Evolutionary conservation across 1,140 invertebrate genomes (phyloP), one percentile per base, ranked within the genome.

Genomic region (Scylla paramamosain): DNA sequence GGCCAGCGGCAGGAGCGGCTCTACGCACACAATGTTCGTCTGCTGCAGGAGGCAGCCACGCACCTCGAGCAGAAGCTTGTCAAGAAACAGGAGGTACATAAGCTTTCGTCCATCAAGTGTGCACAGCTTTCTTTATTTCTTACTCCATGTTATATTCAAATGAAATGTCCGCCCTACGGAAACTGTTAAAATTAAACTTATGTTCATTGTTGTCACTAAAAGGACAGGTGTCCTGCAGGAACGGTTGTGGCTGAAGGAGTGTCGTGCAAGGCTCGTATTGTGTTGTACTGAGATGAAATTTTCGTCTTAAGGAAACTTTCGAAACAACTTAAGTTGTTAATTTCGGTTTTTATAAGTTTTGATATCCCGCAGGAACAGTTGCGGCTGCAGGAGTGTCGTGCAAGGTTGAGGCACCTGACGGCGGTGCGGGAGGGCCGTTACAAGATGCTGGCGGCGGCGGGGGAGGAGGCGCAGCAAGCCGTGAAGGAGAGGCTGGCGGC

Each of bases 11-110:
- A 95, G 92, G 95, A 95, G 45, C 52, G 92, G 28, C 31, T 93
- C 6, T 95, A 95, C 45, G 92, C 92, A 20, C 92, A 93, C 31
- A 93, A 95, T 46, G 95, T 95, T 16, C 52, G 92, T 14, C 87
- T 95, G 14, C 95, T 95, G 45, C 95, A 95, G 77, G 92, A 95
- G 87, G 92, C 95, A 4, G 95, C 95, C 6, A 77, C 88, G 3
- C 95, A 95, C 67, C 95, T 95, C 14, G 95, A 95, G 88, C 92
- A 95, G 31, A 90, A 88, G 32, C 92, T 95, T 0, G 87, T 95
- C 59, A 95, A 90, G 77, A 93, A 93, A 29, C 95, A 95, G 67
- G 95, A 95, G 95, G 95, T 95, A 31, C 0, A 91, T 39, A 39
- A 39, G 39, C 39, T 39, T 39, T 39, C 39, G 39, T 39, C n/a